phyloP scores from a whole-genome alignment of 2,888 invertebrate species.

The Hirtodrosophila confusa region DNA sequence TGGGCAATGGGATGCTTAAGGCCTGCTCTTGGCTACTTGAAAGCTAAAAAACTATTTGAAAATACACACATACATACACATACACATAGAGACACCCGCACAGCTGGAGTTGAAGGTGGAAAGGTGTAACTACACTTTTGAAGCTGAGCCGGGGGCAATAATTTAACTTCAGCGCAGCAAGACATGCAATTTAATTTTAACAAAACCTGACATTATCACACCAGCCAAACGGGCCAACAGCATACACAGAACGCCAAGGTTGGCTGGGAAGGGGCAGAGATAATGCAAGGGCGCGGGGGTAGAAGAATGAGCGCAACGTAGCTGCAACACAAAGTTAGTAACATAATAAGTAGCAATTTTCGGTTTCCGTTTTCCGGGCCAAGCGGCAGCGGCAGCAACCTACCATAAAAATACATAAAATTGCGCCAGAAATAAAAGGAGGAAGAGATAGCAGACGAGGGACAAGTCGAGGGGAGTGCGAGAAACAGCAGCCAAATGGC shows the following conservation, averaged over 20 bases:
- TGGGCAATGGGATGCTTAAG: slow-evolving; percentile 15
- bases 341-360: slow-evolving; percentile 80
- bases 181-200: slow-evolving; percentile 80
- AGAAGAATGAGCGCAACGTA: slow-evolving; percentile 22
- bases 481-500: slow-evolving; percentile 54
- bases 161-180: slow-evolving; percentile 76
- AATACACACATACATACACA: slow-evolving; percentile 2
- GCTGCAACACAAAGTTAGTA: slow-evolving; percentile 77
- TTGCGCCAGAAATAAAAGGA: slow-evolving; percentile 60
- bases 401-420: slow-evolving; percentile 78
- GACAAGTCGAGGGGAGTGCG: slow-evolving; percentile 16
- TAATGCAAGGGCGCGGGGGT: background rate
- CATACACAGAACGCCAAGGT: slow-evolving; percentile 19
- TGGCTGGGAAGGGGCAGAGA: background rate
- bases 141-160: slow-evolving; percentile 63
- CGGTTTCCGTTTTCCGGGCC: slow-evolving; percentile 78
- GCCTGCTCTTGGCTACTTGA: slow-evolving; percentile 3
- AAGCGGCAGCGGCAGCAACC: slow-evolving; percentile 70
- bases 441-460: slow-evolving; percentile 27
- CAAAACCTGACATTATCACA: slow-evolving; percentile 81
- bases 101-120: slow-evolving; percentile 1
- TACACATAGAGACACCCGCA: slow-evolving; percentile 4
- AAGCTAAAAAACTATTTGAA: slow-evolving; percentile 16
- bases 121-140: slow-evolving; percentile 26
- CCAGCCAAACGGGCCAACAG: slow-evolving; percentile 61